Evolutionary conservation across 2,888 invertebrate genomes (phyloP).

Genomic region (Eupithecia dodoneata): DNA sequence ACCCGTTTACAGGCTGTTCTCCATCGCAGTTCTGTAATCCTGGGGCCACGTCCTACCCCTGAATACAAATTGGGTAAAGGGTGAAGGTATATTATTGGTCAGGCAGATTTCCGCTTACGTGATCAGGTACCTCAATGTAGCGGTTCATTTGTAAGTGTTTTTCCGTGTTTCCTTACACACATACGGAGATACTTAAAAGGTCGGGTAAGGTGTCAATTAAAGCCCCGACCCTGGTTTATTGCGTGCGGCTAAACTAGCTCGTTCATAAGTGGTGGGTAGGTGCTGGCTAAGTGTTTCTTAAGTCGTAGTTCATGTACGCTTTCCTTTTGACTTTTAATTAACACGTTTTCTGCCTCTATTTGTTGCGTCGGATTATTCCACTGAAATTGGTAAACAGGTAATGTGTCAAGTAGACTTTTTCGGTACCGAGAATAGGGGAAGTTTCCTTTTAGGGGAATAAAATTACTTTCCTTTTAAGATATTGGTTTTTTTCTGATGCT

Average conservation of each 20-base stretch:
- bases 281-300: conserved; percentile 34
- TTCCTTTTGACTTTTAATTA: conserved; percentile 13
- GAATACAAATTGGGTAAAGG: conserved; percentile 71
- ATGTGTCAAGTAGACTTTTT: neutral
- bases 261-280: conserved; percentile 37
- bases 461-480: conserved; percentile 47
- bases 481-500: conserved; percentile 39
- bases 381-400: neutral
- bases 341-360: neutral
- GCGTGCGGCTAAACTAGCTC: conserved; percentile 43
- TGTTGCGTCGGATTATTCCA: neutral
- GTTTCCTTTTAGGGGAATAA: conserved; percentile 38
- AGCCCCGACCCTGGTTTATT: conserved; percentile 47
- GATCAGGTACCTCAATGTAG: conserved; percentile 62
- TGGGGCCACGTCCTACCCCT: conserved; percentile 53
- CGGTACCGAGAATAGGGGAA: conserved; percentile 12
- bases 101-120: conserved; percentile 73
- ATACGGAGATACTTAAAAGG: conserved; percentile 52
- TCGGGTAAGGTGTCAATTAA: conserved; percentile 56
- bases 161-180: conserved; percentile 55
- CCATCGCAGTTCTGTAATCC: conserved; percentile 69
- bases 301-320: conserved; percentile 28
- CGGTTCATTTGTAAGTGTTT: conserved; percentile 64
- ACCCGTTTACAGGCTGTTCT: conserved; percentile 67
- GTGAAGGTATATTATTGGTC: conserved; percentile 74